Evolutionary conservation across 2,113 vertebrate species (phyloP).

Genomic region (Nothobranchius furzeri): DNA sequence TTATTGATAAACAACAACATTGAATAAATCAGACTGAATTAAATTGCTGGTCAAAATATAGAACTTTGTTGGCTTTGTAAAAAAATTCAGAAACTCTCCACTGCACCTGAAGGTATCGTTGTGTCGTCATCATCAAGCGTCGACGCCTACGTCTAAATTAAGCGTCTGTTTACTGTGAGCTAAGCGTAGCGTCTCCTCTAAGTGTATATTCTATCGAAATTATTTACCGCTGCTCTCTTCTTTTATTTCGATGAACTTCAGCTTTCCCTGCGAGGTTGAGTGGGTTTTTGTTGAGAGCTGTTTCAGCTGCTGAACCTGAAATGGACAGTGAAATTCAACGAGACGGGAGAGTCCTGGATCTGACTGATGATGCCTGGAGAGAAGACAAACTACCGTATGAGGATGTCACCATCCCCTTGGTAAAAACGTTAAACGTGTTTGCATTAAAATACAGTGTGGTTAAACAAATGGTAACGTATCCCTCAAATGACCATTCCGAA

Average conservation of each 20-base stretch:
- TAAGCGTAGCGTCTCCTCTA: not conserved
- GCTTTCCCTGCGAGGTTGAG: not conserved
- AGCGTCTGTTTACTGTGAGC: not conserved
- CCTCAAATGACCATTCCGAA: too few species aligned
- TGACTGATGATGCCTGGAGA: constrained; percentile 97
- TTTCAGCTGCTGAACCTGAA: not conserved
- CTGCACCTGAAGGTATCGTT: not conserved
- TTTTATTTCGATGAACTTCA: not conserved
- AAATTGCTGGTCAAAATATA: too few species aligned
- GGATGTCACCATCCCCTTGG: constrained; percentile 95
- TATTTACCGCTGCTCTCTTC: not conserved
- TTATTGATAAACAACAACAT: too few species aligned
- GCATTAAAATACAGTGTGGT: too few species aligned
- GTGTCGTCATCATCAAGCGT: constrained; percentile 39
- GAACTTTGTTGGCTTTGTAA: too few species aligned
- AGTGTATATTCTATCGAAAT: not conserved
- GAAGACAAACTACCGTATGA: constrained; percentile 95
- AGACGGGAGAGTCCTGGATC: constrained; percentile 93
- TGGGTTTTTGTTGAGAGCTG: not conserved
- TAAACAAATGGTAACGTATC: too few species aligned
- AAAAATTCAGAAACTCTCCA: too few species aligned
- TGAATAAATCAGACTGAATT: too few species aligned
- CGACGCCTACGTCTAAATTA: not conserved
- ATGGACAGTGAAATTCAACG: constrained; percentile 98
- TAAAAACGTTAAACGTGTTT: constrained; percentile 45